Evolutionary conservation across 2,113 vertebrate species (phyloP).

Genomic region (Oncorhynchus mykiss): DNA sequence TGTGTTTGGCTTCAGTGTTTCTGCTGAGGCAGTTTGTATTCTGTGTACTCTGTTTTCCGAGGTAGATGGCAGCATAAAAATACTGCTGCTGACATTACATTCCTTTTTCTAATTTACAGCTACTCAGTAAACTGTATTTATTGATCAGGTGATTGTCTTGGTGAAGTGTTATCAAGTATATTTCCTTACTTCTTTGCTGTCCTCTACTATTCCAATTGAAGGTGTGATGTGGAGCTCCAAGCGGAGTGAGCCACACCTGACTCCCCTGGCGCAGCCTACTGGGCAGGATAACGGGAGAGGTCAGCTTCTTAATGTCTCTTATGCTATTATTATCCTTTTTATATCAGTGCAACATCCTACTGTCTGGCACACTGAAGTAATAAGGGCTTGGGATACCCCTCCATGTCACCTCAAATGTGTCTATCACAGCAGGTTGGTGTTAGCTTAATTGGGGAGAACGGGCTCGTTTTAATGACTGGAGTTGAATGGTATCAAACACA

Average conservation of each 20-base stretch:
- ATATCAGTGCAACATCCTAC: background rate
- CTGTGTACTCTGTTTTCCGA: background rate
- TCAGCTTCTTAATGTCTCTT: slow-evolving; percentile 44
- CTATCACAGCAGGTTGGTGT: no score
- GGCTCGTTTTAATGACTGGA: no score
- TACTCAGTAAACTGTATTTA: background rate
- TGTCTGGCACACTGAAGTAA: no score
- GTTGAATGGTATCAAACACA: no score
- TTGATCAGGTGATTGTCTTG: background rate
- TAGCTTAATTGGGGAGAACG: no score
- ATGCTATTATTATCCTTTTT: background rate
- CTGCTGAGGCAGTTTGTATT: background rate
- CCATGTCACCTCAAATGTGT: background rate
- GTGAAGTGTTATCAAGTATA: background rate
- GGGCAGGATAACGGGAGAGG: slow-evolving; percentile 77
- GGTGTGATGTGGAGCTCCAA: slow-evolving; percentile 86
- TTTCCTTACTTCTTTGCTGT: no score
- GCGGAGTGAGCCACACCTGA: slow-evolving; percentile 73
- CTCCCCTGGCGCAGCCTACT: slow-evolving; percentile 70
- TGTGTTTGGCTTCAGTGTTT: background rate
- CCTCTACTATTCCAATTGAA: slow-evolving; percentile 32
- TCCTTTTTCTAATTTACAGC: background rate
- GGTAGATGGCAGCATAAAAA: background rate
- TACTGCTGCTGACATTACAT: no score
- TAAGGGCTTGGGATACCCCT: no score